These are phyloP conservation scores for Dryobotodes eremita DNA, from an alignment of 2,888 invertebrate species.

Conservation along the genomic window DNA sequence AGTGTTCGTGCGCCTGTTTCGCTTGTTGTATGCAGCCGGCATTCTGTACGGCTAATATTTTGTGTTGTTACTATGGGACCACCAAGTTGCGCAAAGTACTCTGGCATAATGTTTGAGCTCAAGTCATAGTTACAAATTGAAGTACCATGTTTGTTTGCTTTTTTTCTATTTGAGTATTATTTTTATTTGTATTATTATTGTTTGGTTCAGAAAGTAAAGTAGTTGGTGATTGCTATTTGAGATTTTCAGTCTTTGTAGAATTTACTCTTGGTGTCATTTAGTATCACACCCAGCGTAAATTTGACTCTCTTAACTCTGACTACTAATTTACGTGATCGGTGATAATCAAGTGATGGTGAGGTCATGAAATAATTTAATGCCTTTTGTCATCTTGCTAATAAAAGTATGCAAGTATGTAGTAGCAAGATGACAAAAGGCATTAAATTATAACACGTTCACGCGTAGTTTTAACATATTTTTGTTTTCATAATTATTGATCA, in stretches of 20 bases:
- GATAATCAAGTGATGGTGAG: background rate
- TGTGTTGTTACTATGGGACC: constrained; percentile 43
- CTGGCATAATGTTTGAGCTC: constrained; percentile 53
- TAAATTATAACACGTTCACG: background rate
- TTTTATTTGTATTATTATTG: constrained; percentile 52
- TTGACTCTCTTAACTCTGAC: background rate
- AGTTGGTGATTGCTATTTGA: background rate
- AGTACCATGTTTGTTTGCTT: constrained; percentile 47
- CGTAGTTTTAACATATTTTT: no score
- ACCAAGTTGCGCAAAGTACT: constrained; percentile 55
- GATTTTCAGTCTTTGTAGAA: background rate
- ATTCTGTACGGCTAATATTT: constrained; percentile 13
- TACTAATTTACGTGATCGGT: background rate
- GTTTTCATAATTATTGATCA: no score
- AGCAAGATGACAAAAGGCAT: no score
- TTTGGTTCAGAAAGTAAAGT: constrained; percentile 26
- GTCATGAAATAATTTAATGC: background rate
- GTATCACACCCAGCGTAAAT: no score
- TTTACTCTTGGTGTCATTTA: background rate
- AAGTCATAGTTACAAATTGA: constrained; percentile 65
- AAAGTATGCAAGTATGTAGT: no score
- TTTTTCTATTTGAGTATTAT: constrained; percentile 38
- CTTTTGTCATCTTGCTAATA: background rate
- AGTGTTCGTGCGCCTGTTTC: background rate
- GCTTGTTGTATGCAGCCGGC: background rate